A percentile compares a stretch with the other conserved stretches of the same genome.
Conservation (phyloP, 2,888 invertebrate genomes). For the Flexamia atlantica region DNA sequence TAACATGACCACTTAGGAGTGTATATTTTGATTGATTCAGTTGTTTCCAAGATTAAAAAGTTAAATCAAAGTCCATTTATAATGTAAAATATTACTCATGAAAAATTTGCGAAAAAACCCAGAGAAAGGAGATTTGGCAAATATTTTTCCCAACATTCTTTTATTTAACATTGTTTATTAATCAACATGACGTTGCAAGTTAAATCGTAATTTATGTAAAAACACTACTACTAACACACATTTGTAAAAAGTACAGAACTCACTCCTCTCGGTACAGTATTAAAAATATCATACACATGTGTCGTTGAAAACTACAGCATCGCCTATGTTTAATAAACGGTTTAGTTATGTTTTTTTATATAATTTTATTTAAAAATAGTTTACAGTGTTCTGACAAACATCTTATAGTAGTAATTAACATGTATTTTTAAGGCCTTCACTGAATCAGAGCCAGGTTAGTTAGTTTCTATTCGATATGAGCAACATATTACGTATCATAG, state of each 20-base stretch:
- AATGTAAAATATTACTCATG: background rate
- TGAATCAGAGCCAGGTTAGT: slow-evolving; percentile 44
- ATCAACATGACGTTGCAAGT: slow-evolving; percentile 57
- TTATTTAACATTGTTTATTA: slow-evolving; percentile 43
- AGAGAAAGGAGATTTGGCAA: slow-evolving; percentile 32
- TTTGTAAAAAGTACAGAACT: slow-evolving; percentile 54
- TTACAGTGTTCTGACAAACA: slow-evolving; percentile 53
- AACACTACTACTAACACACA: slow-evolving; percentile 52
- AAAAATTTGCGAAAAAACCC: background rate
- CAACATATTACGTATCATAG: slow-evolving; percentile 43
- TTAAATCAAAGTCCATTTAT: no score
- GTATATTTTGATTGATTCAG: no score
- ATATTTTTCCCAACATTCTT: slow-evolving; percentile 48
- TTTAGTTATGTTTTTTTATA: slow-evolving; percentile 52
- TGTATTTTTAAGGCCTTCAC: slow-evolving; percentile 60
- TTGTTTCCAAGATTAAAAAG: no score
- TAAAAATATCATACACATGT: slow-evolving; percentile 54
- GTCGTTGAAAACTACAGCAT: slow-evolving; percentile 28
- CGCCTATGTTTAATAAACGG: slow-evolving; percentile 47
- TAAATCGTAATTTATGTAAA: slow-evolving; percentile 56
- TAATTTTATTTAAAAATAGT: slow-evolving; percentile 61
- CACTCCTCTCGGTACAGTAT: slow-evolving; percentile 33
- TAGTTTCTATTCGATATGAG: slow-evolving; percentile 54
- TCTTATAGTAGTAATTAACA: slow-evolving; percentile 61
- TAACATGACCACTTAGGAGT: no score